Evolutionary conservation across 2,113 vertebrate genomes (phyloP).

Genomic region (Oxyruncus cristatus): DNA sequence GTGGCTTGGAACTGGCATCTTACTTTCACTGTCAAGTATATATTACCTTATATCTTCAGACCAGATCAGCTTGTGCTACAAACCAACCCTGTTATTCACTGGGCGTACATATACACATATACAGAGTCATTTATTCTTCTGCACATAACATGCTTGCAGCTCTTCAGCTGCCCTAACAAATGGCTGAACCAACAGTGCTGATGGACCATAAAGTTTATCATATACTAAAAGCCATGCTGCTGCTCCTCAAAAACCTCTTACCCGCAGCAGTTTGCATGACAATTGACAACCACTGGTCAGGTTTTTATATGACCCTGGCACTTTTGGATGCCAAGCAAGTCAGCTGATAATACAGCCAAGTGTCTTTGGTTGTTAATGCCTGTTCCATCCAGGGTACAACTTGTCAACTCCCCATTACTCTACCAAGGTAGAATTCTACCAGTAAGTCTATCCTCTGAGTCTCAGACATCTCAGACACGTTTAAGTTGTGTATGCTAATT

Average conservation of each 20-base stretch:
- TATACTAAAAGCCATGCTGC: background rate
- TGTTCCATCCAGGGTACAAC: background rate
- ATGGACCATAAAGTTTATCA: background rate
- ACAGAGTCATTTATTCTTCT: background rate
- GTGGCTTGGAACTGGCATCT: background rate
- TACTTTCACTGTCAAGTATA: fast-evolving
- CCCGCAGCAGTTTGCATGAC: background rate
- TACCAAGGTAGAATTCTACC: background rate
- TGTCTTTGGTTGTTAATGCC: background rate
- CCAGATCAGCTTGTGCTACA: background rate
- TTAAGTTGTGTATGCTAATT: background rate
- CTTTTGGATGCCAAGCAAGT: background rate
- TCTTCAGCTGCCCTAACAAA: background rate
- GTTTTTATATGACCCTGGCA: background rate
- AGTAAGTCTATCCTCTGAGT: background rate
- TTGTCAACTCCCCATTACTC: background rate
- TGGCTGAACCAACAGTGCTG: background rate
- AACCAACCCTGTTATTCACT: background rate
- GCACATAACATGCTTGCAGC: background rate
- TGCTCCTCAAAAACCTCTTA: background rate
- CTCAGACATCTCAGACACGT: background rate
- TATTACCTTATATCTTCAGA: background rate
- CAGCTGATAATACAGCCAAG: background rate
- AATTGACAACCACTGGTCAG: background rate
- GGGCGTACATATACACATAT: background rate